Conservation (phyloP, 2,888 invertebrate genomes). For the Pogonocherus hispidulus region DNA sequence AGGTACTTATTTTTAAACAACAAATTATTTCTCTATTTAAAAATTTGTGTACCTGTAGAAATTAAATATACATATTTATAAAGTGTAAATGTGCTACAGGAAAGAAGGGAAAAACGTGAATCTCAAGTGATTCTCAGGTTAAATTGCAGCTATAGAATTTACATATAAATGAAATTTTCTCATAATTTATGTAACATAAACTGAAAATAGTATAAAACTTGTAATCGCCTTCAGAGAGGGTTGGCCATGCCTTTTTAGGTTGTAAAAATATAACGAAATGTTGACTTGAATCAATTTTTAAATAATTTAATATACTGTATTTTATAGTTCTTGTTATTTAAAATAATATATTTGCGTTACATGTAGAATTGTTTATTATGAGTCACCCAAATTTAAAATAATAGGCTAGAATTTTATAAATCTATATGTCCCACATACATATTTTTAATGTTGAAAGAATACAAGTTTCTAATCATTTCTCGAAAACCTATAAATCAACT, state of each 20-base stretch:
- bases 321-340: no score
- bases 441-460: no score
- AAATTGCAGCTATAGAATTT: slow-evolving; percentile 56
- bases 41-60: background rate
- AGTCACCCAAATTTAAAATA: no score
- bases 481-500: no score
- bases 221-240: background rate
- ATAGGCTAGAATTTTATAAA: no score
- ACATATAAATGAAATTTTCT: slow-evolving; percentile 64
- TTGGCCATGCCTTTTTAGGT: background rate
- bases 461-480: no score
- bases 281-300: background rate
- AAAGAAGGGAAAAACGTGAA: slow-evolving; percentile 25
- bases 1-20: background rate
- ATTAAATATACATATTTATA: slow-evolving; percentile 11
- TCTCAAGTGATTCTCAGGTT: slow-evolving; percentile 49
- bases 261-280: background rate
- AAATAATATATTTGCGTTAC: no score
- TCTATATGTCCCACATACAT: no score
- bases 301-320: no score
- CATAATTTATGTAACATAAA: slow-evolving; percentile 52
- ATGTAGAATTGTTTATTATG: no score
- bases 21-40: background rate
- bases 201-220: slow-evolving; percentile 20
- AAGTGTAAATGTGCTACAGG: slow-evolving; percentile 12